Evolutionary conservation across 2,888 invertebrate species (phyloP).

Genomic region (Lithosia quadra): DNA sequence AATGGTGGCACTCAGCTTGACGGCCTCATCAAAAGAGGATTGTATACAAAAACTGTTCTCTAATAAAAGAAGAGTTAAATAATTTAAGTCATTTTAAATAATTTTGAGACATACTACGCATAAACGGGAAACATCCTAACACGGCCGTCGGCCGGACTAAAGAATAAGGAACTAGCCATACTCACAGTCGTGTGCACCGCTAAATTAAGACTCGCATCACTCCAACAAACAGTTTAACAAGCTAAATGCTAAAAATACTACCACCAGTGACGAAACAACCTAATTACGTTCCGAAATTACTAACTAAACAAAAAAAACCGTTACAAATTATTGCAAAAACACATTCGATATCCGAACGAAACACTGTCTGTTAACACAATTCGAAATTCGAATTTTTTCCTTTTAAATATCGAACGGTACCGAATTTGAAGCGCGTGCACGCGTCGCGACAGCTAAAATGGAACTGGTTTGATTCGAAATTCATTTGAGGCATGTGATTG

Average conservation of each 20-base stretch:
- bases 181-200: conserved; percentile 80
- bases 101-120: neutral
- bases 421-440: conserved; percentile 71
- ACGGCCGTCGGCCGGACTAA: conserved; percentile 57
- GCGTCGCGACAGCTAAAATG: conserved; percentile 73
- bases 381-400: conserved; percentile 54
- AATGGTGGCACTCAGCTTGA: too few relatives aligned
- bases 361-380: conserved; percentile 54
- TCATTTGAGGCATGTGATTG: conserved; percentile 74
- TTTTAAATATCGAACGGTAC: conserved; percentile 55
- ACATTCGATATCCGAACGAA: conserved; percentile 50
- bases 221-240: conserved; percentile 81
- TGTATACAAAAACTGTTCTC: neutral
- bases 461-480: conserved; percentile 82
- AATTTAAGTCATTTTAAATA: conserved; percentile 4
- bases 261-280: conserved; percentile 79
- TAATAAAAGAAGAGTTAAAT: neutral
- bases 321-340: conserved; percentile 46
- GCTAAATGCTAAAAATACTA: conserved; percentile 84
- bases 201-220: conserved; percentile 84
- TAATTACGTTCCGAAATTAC: conserved; percentile 62
- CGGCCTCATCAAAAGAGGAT: too few relatives aligned
- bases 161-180: conserved; percentile 79
- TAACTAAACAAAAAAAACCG: conserved; percentile 39
- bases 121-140: conserved; percentile 19